A percentile compares a stretch with the other conserved stretches of the same genome.
These are phyloP conservation scores for Brenthis hecate DNA, from an alignment of 2,888 invertebrate species.

Conservation along the genomic window DNA sequence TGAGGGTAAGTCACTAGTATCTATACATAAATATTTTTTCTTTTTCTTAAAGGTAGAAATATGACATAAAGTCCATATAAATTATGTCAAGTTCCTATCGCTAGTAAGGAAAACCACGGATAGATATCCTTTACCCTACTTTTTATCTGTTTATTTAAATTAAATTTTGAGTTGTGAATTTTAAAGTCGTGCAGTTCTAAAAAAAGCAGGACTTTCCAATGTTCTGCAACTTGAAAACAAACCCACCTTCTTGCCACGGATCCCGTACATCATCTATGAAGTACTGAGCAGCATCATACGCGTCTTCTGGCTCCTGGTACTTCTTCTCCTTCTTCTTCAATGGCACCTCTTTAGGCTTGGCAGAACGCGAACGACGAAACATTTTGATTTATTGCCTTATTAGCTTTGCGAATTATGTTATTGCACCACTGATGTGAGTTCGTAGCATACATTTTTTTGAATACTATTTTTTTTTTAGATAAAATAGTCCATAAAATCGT, in stretches of 20 bases:
- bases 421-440: neutral
- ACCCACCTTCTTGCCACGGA: conserved; percentile 67
- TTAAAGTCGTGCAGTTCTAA: no score
- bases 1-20: no score
- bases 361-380: conserved; percentile 51
- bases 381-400: conserved; percentile 29
- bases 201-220: neutral
- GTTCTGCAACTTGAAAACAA: neutral
- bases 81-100: no score
- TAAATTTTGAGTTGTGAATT: no score
- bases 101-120: no score
- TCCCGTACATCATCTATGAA: conserved; percentile 86
- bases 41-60: no score
- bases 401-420: neutral
- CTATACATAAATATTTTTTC: no score
- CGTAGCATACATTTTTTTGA: conserved; percentile 1
- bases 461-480: no score
- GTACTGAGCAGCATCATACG: conserved; percentile 87
- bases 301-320: conserved; percentile 75
- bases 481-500: no score
- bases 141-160: no score
- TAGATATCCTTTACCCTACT: no score
- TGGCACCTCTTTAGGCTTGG: conserved; percentile 40
- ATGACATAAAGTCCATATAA: no score
- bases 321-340: conserved; percentile 13